Percentiles rank a stretch among this genome's conserved stretches.
These are phyloP conservation scores for Andrena trimmerana DNA, from an alignment of 2,888 invertebrate species.

Conservation along the genomic window DNA sequence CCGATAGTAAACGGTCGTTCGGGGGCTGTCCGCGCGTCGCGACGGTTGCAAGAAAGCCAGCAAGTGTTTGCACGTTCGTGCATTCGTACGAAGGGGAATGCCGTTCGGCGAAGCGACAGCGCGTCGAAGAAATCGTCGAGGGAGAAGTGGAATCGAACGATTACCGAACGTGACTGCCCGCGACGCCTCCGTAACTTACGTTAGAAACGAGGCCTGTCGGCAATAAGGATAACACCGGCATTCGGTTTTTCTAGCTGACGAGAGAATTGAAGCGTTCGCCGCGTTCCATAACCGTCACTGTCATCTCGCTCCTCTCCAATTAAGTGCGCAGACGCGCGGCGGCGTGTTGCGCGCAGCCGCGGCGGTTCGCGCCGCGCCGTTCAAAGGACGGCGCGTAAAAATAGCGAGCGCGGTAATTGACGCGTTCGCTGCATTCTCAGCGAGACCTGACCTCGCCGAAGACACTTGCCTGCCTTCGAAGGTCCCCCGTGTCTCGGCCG, in stretches of 20 bases:
- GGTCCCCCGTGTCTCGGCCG: constrained; percentile 30
- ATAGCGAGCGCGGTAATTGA: constrained; percentile 34
- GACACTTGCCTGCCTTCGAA: constrained; percentile 61
- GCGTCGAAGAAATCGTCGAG: constrained; percentile 60
- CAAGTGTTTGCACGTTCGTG: constrained; percentile 67
- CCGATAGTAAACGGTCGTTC: constrained; percentile 36
- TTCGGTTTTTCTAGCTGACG: constrained; percentile 42
- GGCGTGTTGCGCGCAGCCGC: neutral
- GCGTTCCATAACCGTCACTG: constrained; percentile 23
- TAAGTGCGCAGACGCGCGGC: constrained; percentile 11
- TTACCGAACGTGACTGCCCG: constrained; percentile 71
- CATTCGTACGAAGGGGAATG: constrained; percentile 70
- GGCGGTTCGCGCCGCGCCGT: constrained; percentile 1
- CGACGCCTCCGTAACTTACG: constrained; percentile 52
- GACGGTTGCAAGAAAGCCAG: constrained; percentile 44
- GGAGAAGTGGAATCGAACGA: constrained; percentile 63
- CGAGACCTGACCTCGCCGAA: constrained; percentile 31
- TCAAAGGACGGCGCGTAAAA: neutral
- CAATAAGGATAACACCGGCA: constrained; percentile 55
- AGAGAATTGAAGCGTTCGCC: constrained; percentile 45
- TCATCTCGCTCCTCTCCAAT: constrained; percentile 33
- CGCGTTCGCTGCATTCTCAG: constrained; percentile 19
- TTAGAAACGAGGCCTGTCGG: constrained; percentile 45
- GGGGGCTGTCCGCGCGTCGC: constrained; percentile 14
- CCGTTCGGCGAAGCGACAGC: constrained; percentile 62